Evolutionary conservation across 2,888 invertebrate genomes (phyloP), one percentile per base, ranked within the genome.

Genomic region (Megastigmus dorsalis): DNA sequence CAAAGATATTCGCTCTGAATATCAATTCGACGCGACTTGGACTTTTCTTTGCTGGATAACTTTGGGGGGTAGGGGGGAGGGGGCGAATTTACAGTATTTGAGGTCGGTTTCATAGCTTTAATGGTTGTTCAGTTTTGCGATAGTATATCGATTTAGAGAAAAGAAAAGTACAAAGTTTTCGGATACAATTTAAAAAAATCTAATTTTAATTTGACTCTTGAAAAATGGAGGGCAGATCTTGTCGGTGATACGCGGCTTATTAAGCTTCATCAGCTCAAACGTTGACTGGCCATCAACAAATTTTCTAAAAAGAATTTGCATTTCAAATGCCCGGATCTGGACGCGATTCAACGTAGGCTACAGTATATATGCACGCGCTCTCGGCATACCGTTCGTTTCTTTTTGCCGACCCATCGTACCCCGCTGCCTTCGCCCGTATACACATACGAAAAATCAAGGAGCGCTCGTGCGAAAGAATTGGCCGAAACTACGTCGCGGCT

Each of bases 401-500:
- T 62, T 70, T 69, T 30, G 20, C 10, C 43, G 28, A 4, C 33
- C 43, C n/a, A n/a, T n/a, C n/a, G n/a, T n/a, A n/a, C n/a, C 13
- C 45, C 43, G 28, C 30, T n/a, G 41, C 18, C 30, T 33, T 60
- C 10, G 20, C 38, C 33, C 48, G 23, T 50, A 57, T 57, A 57
- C 28, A 41, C 28, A 41, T 41, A 45, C 30, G 54, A 62, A 23
- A 73, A 75, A 73, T 65, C 69, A 62, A 71, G 57, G 26, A 41
- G 62, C 72, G 50, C 36, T 71, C 65, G 74, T 74, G 74, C 68
- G 72, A 62, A 66, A 81, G 80, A 82, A 84, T 84, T 82, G 81
- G 80, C 80, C 81, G 79, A 83, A 83, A 82, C n/a, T n/a, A n/a
- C 82, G 38, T 60, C 55, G 67, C 48, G 48, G n/a, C n/a, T n/a